Evolutionary conservation across 2,113 vertebrate species (phyloP).

Genomic region (Herpailurus yagouaroundi): DNA sequence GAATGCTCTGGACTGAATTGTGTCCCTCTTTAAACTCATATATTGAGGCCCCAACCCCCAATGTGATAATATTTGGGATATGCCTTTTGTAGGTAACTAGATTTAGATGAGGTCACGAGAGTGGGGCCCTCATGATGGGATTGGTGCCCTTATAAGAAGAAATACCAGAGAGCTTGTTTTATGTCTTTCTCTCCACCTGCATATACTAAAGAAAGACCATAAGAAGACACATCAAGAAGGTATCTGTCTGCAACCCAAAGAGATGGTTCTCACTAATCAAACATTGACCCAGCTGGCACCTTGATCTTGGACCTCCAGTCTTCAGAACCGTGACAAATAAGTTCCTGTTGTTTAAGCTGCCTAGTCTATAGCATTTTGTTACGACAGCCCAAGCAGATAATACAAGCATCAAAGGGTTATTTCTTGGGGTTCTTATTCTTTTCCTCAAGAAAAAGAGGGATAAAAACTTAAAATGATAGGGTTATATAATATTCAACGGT

Average conservation of each 20-base stretch:
- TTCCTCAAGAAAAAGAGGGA: not conserved
- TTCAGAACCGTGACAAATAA: not conserved
- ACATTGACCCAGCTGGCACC: not conserved
- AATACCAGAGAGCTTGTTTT: not conserved
- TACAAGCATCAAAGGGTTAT: not conserved
- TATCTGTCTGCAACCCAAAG: not conserved
- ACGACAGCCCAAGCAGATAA: not conserved
- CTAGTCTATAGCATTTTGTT: not conserved
- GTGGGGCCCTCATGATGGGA: not conserved
- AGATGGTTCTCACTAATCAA: not conserved
- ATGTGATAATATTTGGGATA: not conserved
- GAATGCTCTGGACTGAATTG: not conserved
- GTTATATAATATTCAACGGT: not conserved
- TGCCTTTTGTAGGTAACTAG: not conserved
- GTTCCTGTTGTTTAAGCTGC: not conserved
- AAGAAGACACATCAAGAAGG: not conserved
- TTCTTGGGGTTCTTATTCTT: not conserved
- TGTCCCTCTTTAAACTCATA: not conserved
- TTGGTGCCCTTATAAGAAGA: not conserved
- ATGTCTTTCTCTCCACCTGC: not conserved
- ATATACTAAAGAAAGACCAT: not conserved
- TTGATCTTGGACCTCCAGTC: not conserved
- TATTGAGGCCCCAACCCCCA: not conserved
- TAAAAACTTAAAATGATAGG: slow-evolving; percentile 1
- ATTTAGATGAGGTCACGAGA: not conserved